phyloP scores from a whole-genome alignment of 2,797 vertebrate species.

The Avahi laniger region DNA sequence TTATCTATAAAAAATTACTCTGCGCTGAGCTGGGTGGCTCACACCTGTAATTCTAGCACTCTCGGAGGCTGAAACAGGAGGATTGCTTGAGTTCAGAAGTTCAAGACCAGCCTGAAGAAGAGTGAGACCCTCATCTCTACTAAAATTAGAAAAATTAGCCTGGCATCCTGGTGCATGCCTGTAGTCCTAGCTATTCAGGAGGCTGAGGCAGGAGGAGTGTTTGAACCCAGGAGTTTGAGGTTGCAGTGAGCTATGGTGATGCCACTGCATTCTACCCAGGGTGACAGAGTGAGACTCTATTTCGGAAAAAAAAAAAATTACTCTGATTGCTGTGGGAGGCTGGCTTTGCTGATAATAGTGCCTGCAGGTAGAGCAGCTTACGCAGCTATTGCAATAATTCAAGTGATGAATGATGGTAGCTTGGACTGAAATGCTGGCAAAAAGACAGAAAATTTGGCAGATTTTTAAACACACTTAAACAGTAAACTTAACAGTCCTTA shows the following conservation, averaged over 20 bases:
- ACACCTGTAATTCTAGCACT: background rate
- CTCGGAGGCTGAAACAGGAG: background rate
- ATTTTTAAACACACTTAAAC: constrained; percentile 18
- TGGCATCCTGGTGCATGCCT: background rate
- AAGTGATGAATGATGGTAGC: background rate
- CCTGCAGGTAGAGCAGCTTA: background rate
- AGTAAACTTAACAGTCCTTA: background rate
- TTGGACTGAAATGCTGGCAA: background rate
- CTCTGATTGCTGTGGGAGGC: background rate
- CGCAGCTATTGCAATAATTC: background rate
- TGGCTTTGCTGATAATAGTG: background rate
- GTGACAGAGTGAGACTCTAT: background rate
- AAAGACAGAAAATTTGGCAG: background rate
- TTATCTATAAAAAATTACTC: background rate
- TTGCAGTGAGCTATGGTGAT: background rate
- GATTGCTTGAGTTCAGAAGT: background rate
- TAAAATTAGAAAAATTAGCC: background rate
- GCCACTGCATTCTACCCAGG: background rate
- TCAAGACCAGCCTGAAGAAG: background rate
- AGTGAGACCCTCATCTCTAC: background rate
- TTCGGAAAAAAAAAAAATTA: background rate
- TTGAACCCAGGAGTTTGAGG: background rate
- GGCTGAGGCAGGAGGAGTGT: background rate
- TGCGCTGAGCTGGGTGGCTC: background rate
- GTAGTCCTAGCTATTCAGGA: background rate